A percentile compares a stretch with the other conserved stretches of the same genome.
Conservation (phyloP, 2,113 vertebrate species). For the Nibea albiflora region DNA sequence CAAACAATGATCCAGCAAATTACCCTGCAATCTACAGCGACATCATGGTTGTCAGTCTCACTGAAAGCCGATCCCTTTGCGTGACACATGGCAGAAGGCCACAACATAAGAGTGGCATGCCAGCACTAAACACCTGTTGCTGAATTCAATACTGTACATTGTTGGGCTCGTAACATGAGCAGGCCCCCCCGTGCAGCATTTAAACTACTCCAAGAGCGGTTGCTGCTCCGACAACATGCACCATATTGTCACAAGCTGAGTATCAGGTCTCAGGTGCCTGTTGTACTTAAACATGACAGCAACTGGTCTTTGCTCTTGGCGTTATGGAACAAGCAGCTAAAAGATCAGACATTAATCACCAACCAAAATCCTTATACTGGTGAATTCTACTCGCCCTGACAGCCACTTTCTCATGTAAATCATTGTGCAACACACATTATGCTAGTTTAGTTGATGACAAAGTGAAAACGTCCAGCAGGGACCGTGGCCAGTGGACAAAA, state of each 20-base stretch:
- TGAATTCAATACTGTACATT: constrained; percentile 66
- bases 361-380: background rate
- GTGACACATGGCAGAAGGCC: constrained; percentile 21
- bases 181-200: constrained; percentile 30
- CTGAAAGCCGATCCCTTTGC: constrained; percentile 35
- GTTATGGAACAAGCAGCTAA: background rate
- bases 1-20: background rate
- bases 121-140: constrained; percentile 72
- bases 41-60: constrained; percentile 16
- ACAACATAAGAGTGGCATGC: constrained; percentile 25
- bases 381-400: fast-evolving
- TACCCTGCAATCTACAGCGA: background rate
- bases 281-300: constrained; percentile 58
- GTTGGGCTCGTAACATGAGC: constrained; percentile 67
- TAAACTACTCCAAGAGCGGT: constrained; percentile 23
- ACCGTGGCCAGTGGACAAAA: background rate
- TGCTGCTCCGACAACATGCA: constrained; percentile 48
- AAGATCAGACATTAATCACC: background rate
- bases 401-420: background rate
- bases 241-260: constrained; percentile 43
- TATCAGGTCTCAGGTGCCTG: constrained; percentile 56
- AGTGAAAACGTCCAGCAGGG: background rate
- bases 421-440: background rate
- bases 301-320: background rate
- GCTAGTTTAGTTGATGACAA: background rate